Evolutionary conservation across 2,113 vertebrate species (phyloP), one percentile per base, ranked within the genome.

Genomic region (Pampusana beccarii): DNA sequence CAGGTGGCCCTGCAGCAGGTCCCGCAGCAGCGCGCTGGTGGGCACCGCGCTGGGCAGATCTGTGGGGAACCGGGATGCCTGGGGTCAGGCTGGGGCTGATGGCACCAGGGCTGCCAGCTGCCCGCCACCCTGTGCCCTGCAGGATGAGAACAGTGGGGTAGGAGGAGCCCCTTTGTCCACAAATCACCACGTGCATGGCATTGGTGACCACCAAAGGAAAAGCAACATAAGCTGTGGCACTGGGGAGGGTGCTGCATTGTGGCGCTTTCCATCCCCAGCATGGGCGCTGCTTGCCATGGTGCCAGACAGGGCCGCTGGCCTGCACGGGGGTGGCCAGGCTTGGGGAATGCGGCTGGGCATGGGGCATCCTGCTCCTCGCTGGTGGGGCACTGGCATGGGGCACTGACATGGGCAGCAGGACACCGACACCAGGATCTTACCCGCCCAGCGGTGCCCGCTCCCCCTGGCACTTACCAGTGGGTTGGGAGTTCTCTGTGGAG

Each of bases 1-100:
- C 75, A 99, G 98, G 88, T 98, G 98, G 81, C 98, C 98, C 96
- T 98, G 99, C 95, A 99, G 97, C 93, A 99, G 98, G 94, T 99
- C 98, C 95, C 99, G 98, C 97, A 99, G 96, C 97, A 98, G 98
- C 5, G 86, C 67, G 4, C 97, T 95, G 97, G 98, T 33, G 44
- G 98, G 96, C 97, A 98, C 40, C 31, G 96, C 92, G 65, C 98
- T 48, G n/a, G 96, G 86, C 70, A 54, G 92, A 36, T 98, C 98
- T 98, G 97, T 5, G 34, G 91, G 58, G 71, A 92, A 80, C 8
- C 24, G 6, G 44, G 29, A 33, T 28, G 56, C 13, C 50, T 3
- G 1, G 53, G 67, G 28, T 95, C 62, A 79, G 40, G 17, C 20
- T 2, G 4, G 29, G 29, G 36, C 13, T 10, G 66, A 31, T 9